These are phyloP conservation scores for Coelinius sp. DNA, from an alignment of 2,888 invertebrate species.

Conservation along the genomic window DNA sequence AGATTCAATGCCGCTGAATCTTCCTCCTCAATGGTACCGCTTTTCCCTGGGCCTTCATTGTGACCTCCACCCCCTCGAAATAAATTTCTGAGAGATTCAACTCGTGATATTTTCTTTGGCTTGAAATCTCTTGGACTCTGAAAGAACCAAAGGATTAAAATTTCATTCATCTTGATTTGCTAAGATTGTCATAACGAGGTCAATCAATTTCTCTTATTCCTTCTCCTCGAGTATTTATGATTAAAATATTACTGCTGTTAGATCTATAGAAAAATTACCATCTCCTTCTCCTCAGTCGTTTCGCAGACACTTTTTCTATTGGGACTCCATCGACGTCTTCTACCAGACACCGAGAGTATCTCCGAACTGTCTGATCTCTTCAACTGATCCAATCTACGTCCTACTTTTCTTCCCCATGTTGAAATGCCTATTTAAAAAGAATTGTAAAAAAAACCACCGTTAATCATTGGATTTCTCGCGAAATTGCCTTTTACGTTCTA, in stretches of 20 bases:
- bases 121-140: slow-evolving; percentile 43
- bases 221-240: not conserved
- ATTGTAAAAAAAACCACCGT: slow-evolving; percentile 4
- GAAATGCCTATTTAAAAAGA: slow-evolving; percentile 71
- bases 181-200: slow-evolving; percentile 4
- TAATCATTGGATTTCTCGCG: slow-evolving; percentile 29
- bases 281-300: slow-evolving; percentile 50
- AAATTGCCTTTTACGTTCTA: slow-evolving; percentile 27
- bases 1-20: slow-evolving; percentile 42
- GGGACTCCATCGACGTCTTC: slow-evolving; percentile 72
- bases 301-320: slow-evolving; percentile 56
- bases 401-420: slow-evolving; percentile 76
- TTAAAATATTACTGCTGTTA: not conserved
- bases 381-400: slow-evolving; percentile 76
- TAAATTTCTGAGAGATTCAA: slow-evolving; percentile 73
- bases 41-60: slow-evolving; percentile 51
- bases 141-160: not conserved
- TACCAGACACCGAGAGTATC: slow-evolving; percentile 69
- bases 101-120: slow-evolving; percentile 71
- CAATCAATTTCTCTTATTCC: not conserved
- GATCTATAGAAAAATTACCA: slow-evolving; percentile 52
- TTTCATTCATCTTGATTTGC: slow-evolving; percentile 11
- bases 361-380: slow-evolving; percentile 76
- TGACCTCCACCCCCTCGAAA: slow-evolving; percentile 67
- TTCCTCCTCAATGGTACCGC: slow-evolving; percentile 58